Evolutionary conservation across 2,888 invertebrate species (phyloP), one percentile per base, ranked within the genome.

Genomic region (Ashinkailepas kermadecensis): DNA sequence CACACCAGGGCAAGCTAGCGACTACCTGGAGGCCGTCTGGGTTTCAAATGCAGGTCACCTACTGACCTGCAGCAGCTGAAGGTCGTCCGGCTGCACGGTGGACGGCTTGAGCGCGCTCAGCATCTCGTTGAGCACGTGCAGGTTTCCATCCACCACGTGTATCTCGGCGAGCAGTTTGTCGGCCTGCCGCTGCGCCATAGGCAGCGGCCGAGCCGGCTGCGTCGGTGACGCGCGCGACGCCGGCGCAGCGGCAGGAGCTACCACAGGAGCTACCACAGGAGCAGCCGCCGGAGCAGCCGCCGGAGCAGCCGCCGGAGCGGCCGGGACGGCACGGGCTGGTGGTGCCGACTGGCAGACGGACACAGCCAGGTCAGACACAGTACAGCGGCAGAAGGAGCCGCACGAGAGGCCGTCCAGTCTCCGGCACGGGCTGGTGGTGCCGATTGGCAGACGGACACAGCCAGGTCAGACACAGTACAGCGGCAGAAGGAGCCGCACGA

Each of bases 41-140:
- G 39, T 39, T 1, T 39, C 39, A 39, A 39, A 39, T 4, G 39
- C 39, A 39, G 39, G 39, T 39, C 39, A 39, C 39, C 39, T 15
- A 81, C 88, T 87, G 87, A 95, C 95, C 88, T 94, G 92, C 82
- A 97, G 90, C 84, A 98, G 89, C 86, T 96, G 94, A 85, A 95
- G 90, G 88, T 98, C 98, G 85, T 93, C 93, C 10, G 92, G 91
- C 86, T 95, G 93, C 86, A 96, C 96, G 85, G 93, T 91, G 23
- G 94, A 92, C 18, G 95, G 94, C 62, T 93, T 93, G 85, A 98
- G 90, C 88, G 97, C 96, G 85, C 92, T 94, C 81, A 99, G 89
- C 96, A 99, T 97, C 89, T 99, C 99, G 81, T 94, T 93, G 88
- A 99, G 92, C 3, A 99, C 96, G 78, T 92, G 90, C 93, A 96